phyloP scores from a whole-genome alignment of 2,888 invertebrate genomes.

The Ormia ochracea region DNA sequence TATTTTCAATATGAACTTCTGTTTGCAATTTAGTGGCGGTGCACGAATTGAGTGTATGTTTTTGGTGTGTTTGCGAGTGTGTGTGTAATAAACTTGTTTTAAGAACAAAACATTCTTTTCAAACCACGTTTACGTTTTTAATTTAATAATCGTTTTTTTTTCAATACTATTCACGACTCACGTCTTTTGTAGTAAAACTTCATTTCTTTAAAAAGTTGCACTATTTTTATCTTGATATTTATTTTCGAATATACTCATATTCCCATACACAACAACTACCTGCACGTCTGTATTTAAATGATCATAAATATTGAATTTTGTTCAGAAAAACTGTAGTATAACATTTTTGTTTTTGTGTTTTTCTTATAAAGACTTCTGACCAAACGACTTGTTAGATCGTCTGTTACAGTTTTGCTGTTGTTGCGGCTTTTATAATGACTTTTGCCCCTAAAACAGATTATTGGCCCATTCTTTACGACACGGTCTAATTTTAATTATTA shows the following conservation, averaged over 20 bases:
- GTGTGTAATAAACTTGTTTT: neutral
- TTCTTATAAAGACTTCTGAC: constrained; percentile 39
- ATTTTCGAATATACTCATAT: neutral
- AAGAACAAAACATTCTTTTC: neutral
- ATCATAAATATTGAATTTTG: constrained; percentile 22
- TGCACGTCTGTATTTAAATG: neutral
- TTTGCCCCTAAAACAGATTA: constrained; percentile 7
- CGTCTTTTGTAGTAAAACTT: constrained; percentile 36
- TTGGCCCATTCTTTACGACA: neutral
- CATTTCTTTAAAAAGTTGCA: constrained; percentile 23
- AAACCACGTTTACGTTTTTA: neutral
- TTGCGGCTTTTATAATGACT: constrained; percentile 10
- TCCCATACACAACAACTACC: neutral
- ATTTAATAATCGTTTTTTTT: neutral
- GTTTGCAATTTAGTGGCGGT: neutral
- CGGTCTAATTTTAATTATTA: neutral
- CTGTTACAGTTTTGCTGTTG: constrained; percentile 18
- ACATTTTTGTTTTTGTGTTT: constrained; percentile 14
- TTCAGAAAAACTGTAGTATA: constrained; percentile 26
- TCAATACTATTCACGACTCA: constrained; percentile 20
- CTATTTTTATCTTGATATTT: constrained; percentile 12
- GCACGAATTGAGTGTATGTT: neutral
- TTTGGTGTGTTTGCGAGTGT: neutral
- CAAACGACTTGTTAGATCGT: constrained; percentile 49
- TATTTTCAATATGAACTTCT: constrained; percentile 17